Percentiles rank a stretch among this genome's conserved stretches.
Evolutionary conservation across 2,888 invertebrate species (phyloP).

Genomic region (Platerodrilus igneus): DNA sequence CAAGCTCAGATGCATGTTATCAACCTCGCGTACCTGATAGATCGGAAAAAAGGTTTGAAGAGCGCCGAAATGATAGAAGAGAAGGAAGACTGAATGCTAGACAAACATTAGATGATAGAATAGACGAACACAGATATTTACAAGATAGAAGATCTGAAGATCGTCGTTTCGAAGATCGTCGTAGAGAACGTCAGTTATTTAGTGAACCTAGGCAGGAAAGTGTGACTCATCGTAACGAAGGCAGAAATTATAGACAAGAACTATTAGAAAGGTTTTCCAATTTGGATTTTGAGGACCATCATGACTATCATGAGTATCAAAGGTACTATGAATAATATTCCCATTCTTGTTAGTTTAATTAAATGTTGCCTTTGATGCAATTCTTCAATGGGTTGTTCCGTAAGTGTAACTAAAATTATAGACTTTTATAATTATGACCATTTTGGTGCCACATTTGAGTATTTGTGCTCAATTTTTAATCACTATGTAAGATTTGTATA

Average conservation of each 20-base stretch:
- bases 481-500: constrained; percentile 31
- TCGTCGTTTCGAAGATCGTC: constrained; percentile 8
- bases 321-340: constrained; percentile 43
- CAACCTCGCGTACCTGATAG: constrained; percentile 42
- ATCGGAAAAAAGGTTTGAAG: constrained; percentile 24
- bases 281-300: constrained; percentile 46
- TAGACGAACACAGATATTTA: constrained; percentile 27
- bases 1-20: constrained; percentile 38
- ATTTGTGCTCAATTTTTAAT: constrained; percentile 48
- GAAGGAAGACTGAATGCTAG: constrained; percentile 22
- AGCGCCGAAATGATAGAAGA: constrained; percentile 34
- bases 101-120: constrained; percentile 31
- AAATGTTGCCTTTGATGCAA: constrained; percentile 34
- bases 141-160: constrained; percentile 28
- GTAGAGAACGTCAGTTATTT: constrained; percentile 11
- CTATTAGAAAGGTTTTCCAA: constrained; percentile 46
- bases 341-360: neutral
- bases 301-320: constrained; percentile 42
- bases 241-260: constrained; percentile 45
- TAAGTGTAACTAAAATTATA: constrained; percentile 38
- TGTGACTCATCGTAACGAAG: constrained; percentile 35
- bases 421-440: constrained; percentile 45
- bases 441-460: constrained; percentile 50
- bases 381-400: constrained; percentile 48
- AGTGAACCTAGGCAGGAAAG: constrained; percentile 13